These are phyloP conservation scores for Phalloptychus januarius DNA, from an alignment of 2,797 vertebrate species.

Conservation along the genomic window DNA sequence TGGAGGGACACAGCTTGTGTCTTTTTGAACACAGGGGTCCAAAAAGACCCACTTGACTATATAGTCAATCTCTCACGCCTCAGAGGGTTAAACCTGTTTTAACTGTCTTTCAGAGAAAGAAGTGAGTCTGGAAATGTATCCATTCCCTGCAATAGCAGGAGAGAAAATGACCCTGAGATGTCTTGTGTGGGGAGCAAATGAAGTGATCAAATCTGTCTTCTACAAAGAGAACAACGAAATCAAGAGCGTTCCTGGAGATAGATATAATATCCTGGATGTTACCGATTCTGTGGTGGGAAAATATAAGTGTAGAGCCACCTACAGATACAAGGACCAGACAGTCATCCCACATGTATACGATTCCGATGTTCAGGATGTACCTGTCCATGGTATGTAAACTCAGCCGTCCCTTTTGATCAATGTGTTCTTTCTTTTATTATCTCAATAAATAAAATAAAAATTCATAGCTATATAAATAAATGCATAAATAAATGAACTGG, in stretches of 20 bases:
- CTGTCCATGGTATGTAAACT: conserved; percentile 38
- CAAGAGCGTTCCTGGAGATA: neutral
- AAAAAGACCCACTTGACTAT: too few relatives aligned
- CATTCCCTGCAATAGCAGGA: conserved; percentile 29
- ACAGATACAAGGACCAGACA: neutral
- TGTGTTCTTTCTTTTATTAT: too few relatives aligned
- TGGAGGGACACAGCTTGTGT: too few relatives aligned
- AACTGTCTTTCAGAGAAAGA: conserved; percentile 25
- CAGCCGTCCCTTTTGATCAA: too few relatives aligned
- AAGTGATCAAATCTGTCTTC: neutral
- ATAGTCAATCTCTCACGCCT: too few relatives aligned
- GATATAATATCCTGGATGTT: fast-evolving
- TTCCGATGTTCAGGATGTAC: conserved; percentile 50
- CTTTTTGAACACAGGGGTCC: too few relatives aligned
- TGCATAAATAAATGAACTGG: too few relatives aligned
- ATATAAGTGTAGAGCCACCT: conserved; percentile 51
- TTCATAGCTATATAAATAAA: too few relatives aligned
- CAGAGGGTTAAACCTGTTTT: neutral
- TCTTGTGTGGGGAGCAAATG: conserved; percentile 20
- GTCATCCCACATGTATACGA: fast-evolving
- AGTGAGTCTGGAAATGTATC: conserved; percentile 47
- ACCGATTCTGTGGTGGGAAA: fast-evolving
- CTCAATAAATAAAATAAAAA: too few relatives aligned
- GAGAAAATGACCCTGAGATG: conserved; percentile 49
- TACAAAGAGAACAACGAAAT: fast-evolving